Evolutionary conservation across 2,888 invertebrate species (phyloP).

Genomic region (Gymnocheta viridis): DNA sequence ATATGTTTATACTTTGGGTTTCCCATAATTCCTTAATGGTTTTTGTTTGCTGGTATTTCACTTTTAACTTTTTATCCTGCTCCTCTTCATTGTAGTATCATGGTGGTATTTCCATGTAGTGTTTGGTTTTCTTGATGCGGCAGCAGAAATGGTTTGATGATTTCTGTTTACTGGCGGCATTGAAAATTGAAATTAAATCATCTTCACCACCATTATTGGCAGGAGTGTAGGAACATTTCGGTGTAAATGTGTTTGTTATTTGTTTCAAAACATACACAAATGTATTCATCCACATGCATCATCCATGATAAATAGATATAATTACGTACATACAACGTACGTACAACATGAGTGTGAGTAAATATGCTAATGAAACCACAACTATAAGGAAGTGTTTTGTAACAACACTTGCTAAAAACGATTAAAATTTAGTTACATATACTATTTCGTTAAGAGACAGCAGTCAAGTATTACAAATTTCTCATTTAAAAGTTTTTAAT

Average conservation of each 20-base stretch:
- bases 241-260: constrained; percentile 35
- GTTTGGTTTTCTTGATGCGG: constrained; percentile 43
- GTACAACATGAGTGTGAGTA: constrained; percentile 19
- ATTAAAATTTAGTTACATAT: constrained; percentile 41
- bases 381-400: constrained; percentile 37
- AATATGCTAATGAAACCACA: constrained; percentile 64
- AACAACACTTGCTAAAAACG: constrained; percentile 60
- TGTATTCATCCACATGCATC: neutral
- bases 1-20: neutral
- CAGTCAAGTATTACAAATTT: constrained; percentile 13
- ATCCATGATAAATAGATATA: neutral
- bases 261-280: constrained; percentile 23
- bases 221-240: neutral
- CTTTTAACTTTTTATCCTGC: neutral
- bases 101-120: constrained; percentile 6
- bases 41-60: constrained; percentile 23
- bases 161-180: constrained; percentile 37
- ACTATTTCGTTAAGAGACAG: constrained; percentile 14
- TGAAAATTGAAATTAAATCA: constrained; percentile 41
- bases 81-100: neutral
- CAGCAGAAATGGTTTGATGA: constrained; percentile 16
- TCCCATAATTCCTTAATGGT: neutral
- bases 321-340: neutral
- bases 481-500: constrained; percentile 11
- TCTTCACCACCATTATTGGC: constrained; percentile 42